Conservation (phyloP, 1,140 invertebrate genomes). For the Cyclina sinensis region DNA sequence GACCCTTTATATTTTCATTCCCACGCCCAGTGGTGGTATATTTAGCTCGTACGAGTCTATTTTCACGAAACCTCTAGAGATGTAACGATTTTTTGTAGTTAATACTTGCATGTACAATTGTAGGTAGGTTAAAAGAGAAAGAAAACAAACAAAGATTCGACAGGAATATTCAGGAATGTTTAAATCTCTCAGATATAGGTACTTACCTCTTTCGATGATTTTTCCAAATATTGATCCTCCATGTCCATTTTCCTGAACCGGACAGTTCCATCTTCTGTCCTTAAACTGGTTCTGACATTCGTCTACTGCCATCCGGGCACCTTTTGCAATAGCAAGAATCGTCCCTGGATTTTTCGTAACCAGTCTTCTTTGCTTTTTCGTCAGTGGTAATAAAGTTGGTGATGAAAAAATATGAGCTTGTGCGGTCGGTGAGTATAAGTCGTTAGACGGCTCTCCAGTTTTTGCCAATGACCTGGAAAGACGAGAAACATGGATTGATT, state of each 20-base stretch:
- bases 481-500: constrained; percentile 41
- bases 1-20: background rate
- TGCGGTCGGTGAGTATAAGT: constrained; percentile 63
- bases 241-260: constrained; percentile 78
- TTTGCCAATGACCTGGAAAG: constrained; percentile 82
- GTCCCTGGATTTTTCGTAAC: constrained; percentile 85
- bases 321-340: constrained; percentile 83
- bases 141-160: too few species aligned
- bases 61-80: too few species aligned
- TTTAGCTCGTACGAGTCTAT: too few species aligned
- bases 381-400: constrained; percentile 81
- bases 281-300: constrained; percentile 86
- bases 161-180: too few species aligned
- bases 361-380: constrained; percentile 82
- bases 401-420: constrained; percentile 66
- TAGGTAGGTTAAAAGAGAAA: too few species aligned
- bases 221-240: constrained; percentile 85
- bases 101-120: too few species aligned
- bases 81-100: too few species aligned
- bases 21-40: constrained; percentile 12
- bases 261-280: constrained; percentile 86
- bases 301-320: constrained; percentile 84
- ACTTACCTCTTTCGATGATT: constrained; percentile 83
- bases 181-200: too few species aligned
- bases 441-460: constrained; percentile 79